A percentile compares a stretch with the other conserved stretches of the same genome.
phyloP scores from a whole-genome alignment of 2,888 invertebrate species.

The Cantharis rustica region DNA sequence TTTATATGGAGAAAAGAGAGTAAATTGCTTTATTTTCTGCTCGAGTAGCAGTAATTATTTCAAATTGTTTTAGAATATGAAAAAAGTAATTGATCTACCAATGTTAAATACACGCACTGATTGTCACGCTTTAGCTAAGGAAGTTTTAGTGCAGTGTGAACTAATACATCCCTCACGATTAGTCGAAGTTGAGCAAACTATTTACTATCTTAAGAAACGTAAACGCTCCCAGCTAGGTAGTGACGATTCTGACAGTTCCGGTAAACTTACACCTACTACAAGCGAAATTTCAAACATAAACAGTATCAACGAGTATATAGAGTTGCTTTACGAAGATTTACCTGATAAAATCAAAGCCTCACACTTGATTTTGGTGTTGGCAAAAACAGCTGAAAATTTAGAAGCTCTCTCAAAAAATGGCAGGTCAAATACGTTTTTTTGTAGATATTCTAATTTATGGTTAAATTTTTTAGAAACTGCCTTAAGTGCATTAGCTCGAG shows the following conservation, averaged over 20 bases:
- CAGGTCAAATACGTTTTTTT: conserved; percentile 49
- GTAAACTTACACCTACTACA: conserved; percentile 29
- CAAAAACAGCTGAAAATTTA: conserved; percentile 92
- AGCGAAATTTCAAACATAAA: conserved; percentile 74
- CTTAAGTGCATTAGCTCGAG: conserved; percentile 92
- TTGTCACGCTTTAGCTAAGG: conserved; percentile 76
- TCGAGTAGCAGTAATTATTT: conserved; percentile 3
- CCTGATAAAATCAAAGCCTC: conserved; percentile 93
- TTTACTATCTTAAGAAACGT: conserved; percentile 84
- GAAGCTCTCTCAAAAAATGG: conserved; percentile 93
- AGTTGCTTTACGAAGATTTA: conserved; percentile 93
- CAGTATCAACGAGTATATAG: conserved; percentile 91
- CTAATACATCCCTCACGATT: conserved; percentile 81
- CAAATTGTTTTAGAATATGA: conserved; percentile 46
- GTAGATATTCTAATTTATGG: neutral
- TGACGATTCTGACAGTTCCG: conserved; percentile 33
- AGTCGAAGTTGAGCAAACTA: conserved; percentile 84
- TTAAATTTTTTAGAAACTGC: conserved; percentile 76
- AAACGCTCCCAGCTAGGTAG: conserved; percentile 58
- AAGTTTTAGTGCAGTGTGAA: conserved; percentile 85
- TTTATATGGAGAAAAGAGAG: conserved; percentile 81
- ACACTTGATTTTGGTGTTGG: conserved; percentile 86
- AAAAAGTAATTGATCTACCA: conserved; percentile 80
- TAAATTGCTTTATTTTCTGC: conserved; percentile 44
- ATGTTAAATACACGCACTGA: conserved; percentile 80